Base-by-base conservation (phyloP, 2,888 invertebrate species). In the Sinopyrophorus schimmeli region DNA sequence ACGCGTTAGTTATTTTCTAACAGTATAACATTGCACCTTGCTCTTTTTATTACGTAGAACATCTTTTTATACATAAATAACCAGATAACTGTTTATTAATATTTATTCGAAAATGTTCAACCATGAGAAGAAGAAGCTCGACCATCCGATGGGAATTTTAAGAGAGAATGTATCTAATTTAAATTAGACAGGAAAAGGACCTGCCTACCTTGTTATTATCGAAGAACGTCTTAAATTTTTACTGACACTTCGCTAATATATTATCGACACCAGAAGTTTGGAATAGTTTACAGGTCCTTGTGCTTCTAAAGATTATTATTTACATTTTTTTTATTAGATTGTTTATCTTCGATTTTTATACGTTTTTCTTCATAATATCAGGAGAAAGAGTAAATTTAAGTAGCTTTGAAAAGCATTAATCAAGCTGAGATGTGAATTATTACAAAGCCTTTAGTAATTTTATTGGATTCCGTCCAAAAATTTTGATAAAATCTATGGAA, bases 1-100 rank as follows among this genome's bases (percentile, higher is more conserved):
- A 38, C 49, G 27, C 42, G 49, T 42, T 49, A 49, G 42, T 43
- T 49, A 49, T 49, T 43, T 38, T 37, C 31, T 43, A 38, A 30
- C 30, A 37, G 28, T 38, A 43, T 38, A 49, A 31, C 38, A 27
- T 18, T 49, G 37, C 49, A 38, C 43, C 43, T 43, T 32, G 38
- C 39, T 49, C 37, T 37, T 38, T 43, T 49, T 37, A 49, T 49
- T 43, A 37, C 26, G 11, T 20, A 12, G 26, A 38, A 27, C 49
- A 43, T 38, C 42, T 49, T 49, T 49, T 49, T 49, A 15, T 27
- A 17, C 12, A n/a, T n/a, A n/a, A n/a, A n/a, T n/a, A n/a, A n/a
- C n/a, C n/a, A n/a, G 31, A 26, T 49, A 43, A 49, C 49, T 43
- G 49, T 49, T 37, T 30, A 35, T 43, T 38, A 23, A 18, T 38